Base-by-base conservation (phyloP, 2,797 vertebrate species). In the Iguana delicatissima region DNA sequence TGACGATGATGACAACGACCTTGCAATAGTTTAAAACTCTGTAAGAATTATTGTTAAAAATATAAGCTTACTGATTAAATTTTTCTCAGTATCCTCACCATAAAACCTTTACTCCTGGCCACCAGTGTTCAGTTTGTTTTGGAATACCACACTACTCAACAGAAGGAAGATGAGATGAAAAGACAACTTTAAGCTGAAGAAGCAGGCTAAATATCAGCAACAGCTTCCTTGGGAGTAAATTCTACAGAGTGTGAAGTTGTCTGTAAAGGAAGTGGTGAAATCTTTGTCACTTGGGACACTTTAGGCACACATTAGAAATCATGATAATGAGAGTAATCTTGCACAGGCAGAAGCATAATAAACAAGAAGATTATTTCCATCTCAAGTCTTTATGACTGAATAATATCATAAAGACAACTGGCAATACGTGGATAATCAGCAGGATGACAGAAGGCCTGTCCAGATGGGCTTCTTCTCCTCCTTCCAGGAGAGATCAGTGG, bases 321-420 rank as follows among this genome's bases (percentile, higher is more conserved):
- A 76, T 86, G 87, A 67, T 89, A 91, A 91, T 89, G 84, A 89
- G 67, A 62, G 24, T 57, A 91, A 91, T 85, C 87, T 83, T 85
- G n/a, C 59, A 42, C 72, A 18, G 77, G 87, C 77, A 64, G 29
- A 81, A 85, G 46, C 57, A 91, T 90, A 90, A 90, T 67, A 87
- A 90, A 77, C 79, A 85, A 55, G 35, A 76, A 86, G 84, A 89
- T 89, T 67, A 83, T 83, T 91, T 89, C 91, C 84, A 86, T 86
- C 59, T 86, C 84, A 67, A 67, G 57, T 42, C 59, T 89, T 46
- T 83, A 69, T 35, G 62, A 26, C 6, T 74, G 80, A 86, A 73
- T 55, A 64, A 50, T 10, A 26, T 62, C 69, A 35, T 82, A 52
- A 69, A 69, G 74, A 86, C 79, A 83, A 90, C 42, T 38, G 57